Conservation (phyloP, 1,140 invertebrate species). For the Dreissena polymorpha region DNA sequence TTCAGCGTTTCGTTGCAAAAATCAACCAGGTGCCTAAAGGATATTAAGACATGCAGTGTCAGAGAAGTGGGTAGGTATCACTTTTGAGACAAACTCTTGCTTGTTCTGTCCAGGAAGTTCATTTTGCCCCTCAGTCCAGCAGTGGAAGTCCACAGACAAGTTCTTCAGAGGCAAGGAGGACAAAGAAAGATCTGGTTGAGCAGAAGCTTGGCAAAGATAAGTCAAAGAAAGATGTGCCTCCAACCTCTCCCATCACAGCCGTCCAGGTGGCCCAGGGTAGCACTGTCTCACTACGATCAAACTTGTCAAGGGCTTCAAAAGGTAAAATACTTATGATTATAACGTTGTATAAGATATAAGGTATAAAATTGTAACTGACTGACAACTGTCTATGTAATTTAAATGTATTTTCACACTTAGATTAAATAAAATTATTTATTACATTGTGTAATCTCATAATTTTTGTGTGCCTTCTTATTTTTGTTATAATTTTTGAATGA, state of each 20-base stretch:
- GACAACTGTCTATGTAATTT: not conserved
- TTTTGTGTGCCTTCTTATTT: no score
- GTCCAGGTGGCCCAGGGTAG: slow-evolving; percentile 46
- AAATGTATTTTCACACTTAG: not conserved
- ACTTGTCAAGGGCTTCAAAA: slow-evolving; percentile 50
- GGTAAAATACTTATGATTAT: slow-evolving; percentile 1
- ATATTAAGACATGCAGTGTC: no score
- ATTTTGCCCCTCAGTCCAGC: not conserved
- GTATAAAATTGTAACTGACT: not conserved
- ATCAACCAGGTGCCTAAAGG: no score
- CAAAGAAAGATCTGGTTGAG: slow-evolving; percentile 52
- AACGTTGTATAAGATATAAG: not conserved
- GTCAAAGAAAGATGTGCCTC: not conserved
- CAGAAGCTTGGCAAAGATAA: slow-evolving; percentile 25
- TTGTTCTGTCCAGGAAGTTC: no score
- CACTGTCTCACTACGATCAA: slow-evolving; percentile 59
- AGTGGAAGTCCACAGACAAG: not conserved
- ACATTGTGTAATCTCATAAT: not conserved
- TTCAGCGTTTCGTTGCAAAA: no score
- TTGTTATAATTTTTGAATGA: no score
- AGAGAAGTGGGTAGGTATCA: no score
- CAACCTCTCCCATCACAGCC: not conserved
- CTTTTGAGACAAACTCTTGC: no score
- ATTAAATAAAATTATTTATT: not conserved
- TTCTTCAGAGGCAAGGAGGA: slow-evolving; percentile 17